These are phyloP conservation scores for Calameuta pallipes DNA, from an alignment of 2,888 invertebrate species.

Conservation along the genomic window DNA sequence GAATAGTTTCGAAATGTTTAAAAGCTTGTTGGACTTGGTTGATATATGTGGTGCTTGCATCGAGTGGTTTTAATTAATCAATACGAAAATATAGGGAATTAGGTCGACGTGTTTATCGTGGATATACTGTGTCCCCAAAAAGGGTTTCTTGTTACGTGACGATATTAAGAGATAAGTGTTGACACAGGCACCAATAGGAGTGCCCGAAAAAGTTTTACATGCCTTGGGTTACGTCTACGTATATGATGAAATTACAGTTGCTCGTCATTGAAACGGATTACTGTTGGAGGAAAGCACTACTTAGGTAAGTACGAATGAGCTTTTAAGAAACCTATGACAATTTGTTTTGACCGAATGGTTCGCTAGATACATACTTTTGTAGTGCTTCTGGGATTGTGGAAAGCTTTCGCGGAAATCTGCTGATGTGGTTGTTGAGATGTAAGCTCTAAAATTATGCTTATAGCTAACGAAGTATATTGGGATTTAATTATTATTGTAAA, in stretches of 20 bases:
- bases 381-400: background rate
- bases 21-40: background rate
- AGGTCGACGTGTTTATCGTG: slow-evolving; percentile 18
- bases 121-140: slow-evolving; percentile 3
- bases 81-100: slow-evolving; percentile 30
- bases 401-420: background rate
- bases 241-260: slow-evolving; percentile 63
- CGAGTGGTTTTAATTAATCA: slow-evolving; percentile 21
- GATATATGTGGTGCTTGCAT: background rate
- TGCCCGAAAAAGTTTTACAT: slow-evolving; percentile 28
- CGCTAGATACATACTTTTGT: background rate
- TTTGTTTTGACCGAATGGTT: background rate
- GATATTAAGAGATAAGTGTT: background rate
- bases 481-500: background rate
- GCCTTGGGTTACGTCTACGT: slow-evolving; percentile 43
- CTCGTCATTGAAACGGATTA: slow-evolving; percentile 62
- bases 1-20: background rate
- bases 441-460: background rate
- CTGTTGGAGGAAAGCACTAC: slow-evolving; percentile 60
- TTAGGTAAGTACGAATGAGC: slow-evolving; percentile 47
- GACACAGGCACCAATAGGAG: slow-evolving; percentile 19
- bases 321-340: background rate
- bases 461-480: background rate
- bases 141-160: background rate
- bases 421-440: background rate